A percentile compares a stretch with the other conserved stretches of the same genome.
These are phyloP conservation scores for Luehdorfia chinensis DNA, from an alignment of 1,140 invertebrate species.

Conservation along the genomic window DNA sequence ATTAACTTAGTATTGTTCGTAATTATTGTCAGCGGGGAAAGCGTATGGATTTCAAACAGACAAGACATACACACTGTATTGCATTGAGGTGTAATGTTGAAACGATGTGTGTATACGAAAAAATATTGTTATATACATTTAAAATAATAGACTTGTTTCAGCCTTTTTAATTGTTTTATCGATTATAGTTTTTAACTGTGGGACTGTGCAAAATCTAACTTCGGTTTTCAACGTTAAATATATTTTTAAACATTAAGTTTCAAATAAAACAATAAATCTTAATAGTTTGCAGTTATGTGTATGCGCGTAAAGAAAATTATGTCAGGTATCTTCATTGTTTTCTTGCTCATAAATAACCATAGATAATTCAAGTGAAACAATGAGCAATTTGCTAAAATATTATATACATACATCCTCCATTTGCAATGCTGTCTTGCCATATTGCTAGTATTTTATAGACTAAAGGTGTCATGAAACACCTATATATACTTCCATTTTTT, in stretches of 20 bases:
- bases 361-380: slow-evolving; percentile 68
- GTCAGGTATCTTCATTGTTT: slow-evolving; percentile 66
- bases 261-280: slow-evolving; percentile 45
- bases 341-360: slow-evolving; percentile 67
- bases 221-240: slow-evolving; percentile 24
- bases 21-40: slow-evolving; percentile 34
- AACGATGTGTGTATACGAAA: slow-evolving; percentile 63
- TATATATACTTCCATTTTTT: slow-evolving; percentile 14
- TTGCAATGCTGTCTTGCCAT: slow-evolving; percentile 74
- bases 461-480: slow-evolving; percentile 42
- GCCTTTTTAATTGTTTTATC: slow-evolving; percentile 43
- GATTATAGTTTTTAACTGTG: slow-evolving; percentile 38
- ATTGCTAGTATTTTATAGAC: slow-evolving; percentile 62
- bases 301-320: slow-evolving; percentile 65
- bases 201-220: slow-evolving; percentile 57
- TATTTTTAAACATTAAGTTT: slow-evolving; percentile 33
- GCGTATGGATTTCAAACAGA: slow-evolving; percentile 22
- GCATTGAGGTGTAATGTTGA: slow-evolving; percentile 26
- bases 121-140: slow-evolving; percentile 55
- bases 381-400: slow-evolving; percentile 74
- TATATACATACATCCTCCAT: slow-evolving; percentile 73
- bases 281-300: slow-evolving; percentile 52
- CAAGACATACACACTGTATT: slow-evolving; percentile 40
- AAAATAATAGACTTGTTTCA: slow-evolving; percentile 28
- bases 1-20: slow-evolving; percentile 57